Percentiles rank a stretch among this genome's conserved stretches.
These are phyloP conservation scores for Eretmodus cyanostictus DNA, from an alignment of 2,113 vertebrate species.

Conservation along the genomic window DNA sequence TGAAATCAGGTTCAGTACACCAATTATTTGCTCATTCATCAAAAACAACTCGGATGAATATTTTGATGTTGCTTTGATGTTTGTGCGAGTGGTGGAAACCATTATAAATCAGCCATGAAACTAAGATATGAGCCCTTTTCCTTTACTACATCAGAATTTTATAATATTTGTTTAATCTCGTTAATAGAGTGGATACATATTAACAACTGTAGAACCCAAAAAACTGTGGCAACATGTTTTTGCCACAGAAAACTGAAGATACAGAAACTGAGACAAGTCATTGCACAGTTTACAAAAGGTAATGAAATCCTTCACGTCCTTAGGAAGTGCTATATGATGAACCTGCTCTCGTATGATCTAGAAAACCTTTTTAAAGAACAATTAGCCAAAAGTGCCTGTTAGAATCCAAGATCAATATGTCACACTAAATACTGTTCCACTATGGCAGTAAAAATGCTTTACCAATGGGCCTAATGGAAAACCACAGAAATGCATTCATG, in stretches of 20 bases:
- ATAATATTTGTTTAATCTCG: neutral
- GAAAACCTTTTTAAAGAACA: neutral
- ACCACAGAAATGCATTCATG: neutral
- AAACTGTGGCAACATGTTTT: neutral
- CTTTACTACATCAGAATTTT: neutral
- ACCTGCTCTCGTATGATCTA: neutral
- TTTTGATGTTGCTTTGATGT: neutral
- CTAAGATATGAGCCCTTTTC: neutral
- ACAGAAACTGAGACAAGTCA: neutral
- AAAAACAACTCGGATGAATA: neutral
- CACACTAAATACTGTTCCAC: neutral
- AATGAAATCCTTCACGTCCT: neutral
- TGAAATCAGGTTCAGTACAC: accelerated
- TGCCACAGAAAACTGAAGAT: neutral
- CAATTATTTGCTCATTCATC: neutral
- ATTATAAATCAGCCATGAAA: neutral
- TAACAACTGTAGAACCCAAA: neutral
- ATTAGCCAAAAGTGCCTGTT: slow-evolving; percentile 24
- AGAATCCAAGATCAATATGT: slow-evolving; percentile 2
- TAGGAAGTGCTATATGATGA: neutral
- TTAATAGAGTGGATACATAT: neutral
- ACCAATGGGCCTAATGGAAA: neutral
- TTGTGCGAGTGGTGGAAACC: neutral
- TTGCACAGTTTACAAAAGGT: neutral
- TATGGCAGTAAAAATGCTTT: neutral